Evolutionary conservation across 2,888 invertebrate genomes (phyloP).

Genomic region (Drosophila nr. perissopoda): DNA sequence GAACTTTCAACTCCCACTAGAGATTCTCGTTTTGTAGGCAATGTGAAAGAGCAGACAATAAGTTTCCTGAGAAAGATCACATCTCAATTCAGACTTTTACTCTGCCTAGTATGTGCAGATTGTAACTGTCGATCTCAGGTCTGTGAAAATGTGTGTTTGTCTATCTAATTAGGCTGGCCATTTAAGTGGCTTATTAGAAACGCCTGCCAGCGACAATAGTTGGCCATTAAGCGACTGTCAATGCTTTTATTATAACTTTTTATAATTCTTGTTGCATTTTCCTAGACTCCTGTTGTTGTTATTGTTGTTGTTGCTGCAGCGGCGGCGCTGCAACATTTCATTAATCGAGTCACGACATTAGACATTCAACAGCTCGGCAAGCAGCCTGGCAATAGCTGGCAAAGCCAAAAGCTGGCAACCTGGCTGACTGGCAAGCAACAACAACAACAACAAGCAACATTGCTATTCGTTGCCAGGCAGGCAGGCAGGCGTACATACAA

Average conservation of each 20-base stretch:
- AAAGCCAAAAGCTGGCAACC: slow-evolving; percentile 36
- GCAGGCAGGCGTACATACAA: slow-evolving; percentile 55
- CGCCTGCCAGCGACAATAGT: slow-evolving; percentile 65
- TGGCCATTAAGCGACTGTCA: slow-evolving; percentile 77
- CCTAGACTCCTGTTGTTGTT: slow-evolving; percentile 34
- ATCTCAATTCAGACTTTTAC: slow-evolving; percentile 22
- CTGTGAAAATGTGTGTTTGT: slow-evolving; percentile 9
- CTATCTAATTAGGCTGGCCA: slow-evolving; percentile 70
- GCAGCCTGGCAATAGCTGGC: slow-evolving; percentile 40
- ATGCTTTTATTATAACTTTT: slow-evolving; percentile 77
- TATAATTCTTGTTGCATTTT: slow-evolving; percentile 78
- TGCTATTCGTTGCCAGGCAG: slow-evolving; percentile 41
- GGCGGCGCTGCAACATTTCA: slow-evolving; percentile 70
- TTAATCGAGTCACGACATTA: slow-evolving; percentile 79
- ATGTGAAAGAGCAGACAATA: slow-evolving; percentile 1
- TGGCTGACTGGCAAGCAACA: slow-evolving; percentile 30
- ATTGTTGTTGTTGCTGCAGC: slow-evolving; percentile 25
- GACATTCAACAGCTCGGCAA: slow-evolving; percentile 72
- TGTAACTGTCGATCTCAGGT: slow-evolving; percentile 1
- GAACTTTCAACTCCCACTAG: slow-evolving; percentile 28
- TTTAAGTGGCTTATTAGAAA: slow-evolving; percentile 71
- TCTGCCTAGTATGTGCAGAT: slow-evolving; percentile 1
- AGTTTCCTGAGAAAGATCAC: slow-evolving; percentile 16
- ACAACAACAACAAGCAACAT: slow-evolving; percentile 8
- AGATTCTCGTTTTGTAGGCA: background rate